Evolutionary conservation across 2,113 vertebrate genomes (phyloP).

Genomic region (Podarcis raffonei): DNA sequence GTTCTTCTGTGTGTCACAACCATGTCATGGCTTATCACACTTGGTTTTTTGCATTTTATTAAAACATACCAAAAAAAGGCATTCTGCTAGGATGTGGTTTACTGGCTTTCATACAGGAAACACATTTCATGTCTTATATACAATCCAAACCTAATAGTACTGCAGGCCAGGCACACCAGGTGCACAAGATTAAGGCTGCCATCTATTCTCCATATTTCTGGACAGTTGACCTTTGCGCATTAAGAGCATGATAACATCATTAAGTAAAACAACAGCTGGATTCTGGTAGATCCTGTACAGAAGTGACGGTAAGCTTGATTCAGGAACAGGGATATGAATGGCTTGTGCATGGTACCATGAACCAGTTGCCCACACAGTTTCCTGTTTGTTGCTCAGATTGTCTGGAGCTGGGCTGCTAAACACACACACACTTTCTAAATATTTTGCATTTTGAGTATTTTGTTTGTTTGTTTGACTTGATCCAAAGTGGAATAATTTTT

Average conservation of each 20-base stretch:
- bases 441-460: neutral
- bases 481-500: conserved; percentile 24
- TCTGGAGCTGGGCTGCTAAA: conserved; percentile 8
- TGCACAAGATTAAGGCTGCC: conserved; percentile 19
- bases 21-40: neutral
- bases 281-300: neutral
- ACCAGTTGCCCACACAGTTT: conserved; percentile 13
- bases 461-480: conserved; percentile 2
- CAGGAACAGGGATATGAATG: neutral
- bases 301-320: neutral
- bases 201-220: conserved; percentile 46
- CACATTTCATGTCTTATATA: conserved; percentile 50
- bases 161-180: conserved; percentile 32
- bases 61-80: neutral
- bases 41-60: conserved; percentile 58
- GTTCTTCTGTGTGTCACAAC: neutral
- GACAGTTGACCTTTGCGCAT: conserved; percentile 21
- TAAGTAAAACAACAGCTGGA: conserved; percentile 40
- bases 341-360: neutral
- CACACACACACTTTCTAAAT: neutral
- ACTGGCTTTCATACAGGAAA: conserved; percentile 45
- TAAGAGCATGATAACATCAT: conserved; percentile 49
- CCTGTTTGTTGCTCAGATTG: neutral
- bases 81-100: conserved; percentile 34
- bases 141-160: conserved; percentile 19